These are phyloP conservation scores for Eidolon dupreanum DNA, from an alignment of 2,797 vertebrate species.

Conservation along the genomic window DNA sequence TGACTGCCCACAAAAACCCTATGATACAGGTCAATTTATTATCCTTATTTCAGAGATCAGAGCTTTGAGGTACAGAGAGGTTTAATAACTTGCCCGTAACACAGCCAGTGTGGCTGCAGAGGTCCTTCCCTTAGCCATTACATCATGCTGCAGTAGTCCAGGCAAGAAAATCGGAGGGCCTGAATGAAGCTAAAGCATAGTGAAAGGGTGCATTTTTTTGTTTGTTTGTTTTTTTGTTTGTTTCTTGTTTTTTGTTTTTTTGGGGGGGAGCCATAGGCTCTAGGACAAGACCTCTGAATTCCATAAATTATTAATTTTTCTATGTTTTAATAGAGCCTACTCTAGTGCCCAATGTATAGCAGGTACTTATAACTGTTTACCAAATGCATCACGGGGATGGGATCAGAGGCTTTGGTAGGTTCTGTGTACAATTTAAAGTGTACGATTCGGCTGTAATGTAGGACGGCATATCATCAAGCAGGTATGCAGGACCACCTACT, in stretches of 20 bases:
- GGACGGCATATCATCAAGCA: accelerated
- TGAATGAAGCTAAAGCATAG: neutral
- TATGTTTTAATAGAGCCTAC: neutral
- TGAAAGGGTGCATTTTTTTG: neutral
- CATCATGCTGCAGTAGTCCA: too few species aligned
- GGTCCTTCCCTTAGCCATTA: neutral
- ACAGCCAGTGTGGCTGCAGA: neutral
- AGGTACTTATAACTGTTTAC: neutral
- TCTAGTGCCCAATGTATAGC: neutral
- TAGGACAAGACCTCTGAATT: neutral
- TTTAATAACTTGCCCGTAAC: neutral
- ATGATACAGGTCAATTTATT: neutral
- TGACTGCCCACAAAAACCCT: neutral
- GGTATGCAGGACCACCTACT: accelerated
- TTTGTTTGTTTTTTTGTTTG: too few species aligned
- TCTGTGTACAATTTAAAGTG: neutral
- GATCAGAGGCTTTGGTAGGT: neutral
- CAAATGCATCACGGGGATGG: neutral
- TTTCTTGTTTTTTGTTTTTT: neutral
- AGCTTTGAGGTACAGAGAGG: neutral
- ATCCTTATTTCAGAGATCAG: neutral
- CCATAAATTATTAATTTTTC: neutral
- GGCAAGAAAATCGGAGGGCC: neutral
- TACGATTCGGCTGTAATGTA: accelerated
- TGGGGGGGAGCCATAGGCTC: neutral